Conservation (phyloP, 2,797 vertebrate genomes). For the Sardinella longiceps region DNA sequence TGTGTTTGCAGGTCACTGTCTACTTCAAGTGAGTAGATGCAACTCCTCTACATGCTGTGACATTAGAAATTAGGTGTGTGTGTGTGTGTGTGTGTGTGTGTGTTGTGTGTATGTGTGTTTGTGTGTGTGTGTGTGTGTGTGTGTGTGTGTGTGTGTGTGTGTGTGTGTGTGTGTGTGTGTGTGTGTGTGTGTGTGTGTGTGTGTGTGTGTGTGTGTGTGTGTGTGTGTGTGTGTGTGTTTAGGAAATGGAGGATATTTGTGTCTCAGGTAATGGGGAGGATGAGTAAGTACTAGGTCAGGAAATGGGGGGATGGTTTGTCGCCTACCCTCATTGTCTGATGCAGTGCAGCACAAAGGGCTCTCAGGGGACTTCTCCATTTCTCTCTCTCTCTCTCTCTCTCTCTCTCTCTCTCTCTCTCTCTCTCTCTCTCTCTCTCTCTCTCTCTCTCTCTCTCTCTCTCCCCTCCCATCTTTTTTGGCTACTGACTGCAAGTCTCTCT, state of each 20-base stretch:
- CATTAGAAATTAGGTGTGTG: slow-evolving; percentile 1
- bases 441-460: background rate
- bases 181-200: background rate
- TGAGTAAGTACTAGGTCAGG: background rate
- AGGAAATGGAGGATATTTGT: background rate
- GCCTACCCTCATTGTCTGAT: background rate
- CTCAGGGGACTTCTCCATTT: background rate
- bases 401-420: background rate
- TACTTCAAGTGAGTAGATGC: background rate
- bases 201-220: background rate
- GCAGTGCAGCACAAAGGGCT: background rate
- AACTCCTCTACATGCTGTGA: background rate
- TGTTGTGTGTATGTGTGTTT: no score
- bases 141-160: background rate
- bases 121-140: background rate
- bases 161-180: background rate
- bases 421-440: background rate
- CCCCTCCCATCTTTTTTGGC: background rate
- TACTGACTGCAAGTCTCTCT: background rate
- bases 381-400: background rate
- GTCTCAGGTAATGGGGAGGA: background rate
- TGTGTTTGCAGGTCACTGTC: background rate
- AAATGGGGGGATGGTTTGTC: background rate
- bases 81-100: background rate
- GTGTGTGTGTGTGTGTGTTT: background rate